Conservation (phyloP, 2,797 vertebrate species). For the Sebastiscus tertius region DNA sequence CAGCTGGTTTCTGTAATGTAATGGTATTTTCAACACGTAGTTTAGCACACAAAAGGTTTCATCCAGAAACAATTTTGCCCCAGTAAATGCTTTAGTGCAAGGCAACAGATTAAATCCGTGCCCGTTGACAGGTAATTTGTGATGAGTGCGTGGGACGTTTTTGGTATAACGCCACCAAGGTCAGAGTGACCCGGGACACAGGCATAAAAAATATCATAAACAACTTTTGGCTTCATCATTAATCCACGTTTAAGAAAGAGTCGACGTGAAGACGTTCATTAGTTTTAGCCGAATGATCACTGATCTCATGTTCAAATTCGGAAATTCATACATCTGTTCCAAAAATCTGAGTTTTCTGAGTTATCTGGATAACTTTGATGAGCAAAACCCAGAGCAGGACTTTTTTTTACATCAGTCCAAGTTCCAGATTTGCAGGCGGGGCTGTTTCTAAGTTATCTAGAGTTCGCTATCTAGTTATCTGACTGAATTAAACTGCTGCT, state of each 20-base stretch:
- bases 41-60: not conserved
- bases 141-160: not conserved
- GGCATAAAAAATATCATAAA: slow-evolving; percentile 3
- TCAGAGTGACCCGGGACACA: slow-evolving; percentile 1
- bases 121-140: not conserved
- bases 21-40: not conserved
- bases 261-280: not conserved
- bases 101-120: not conserved
- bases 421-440: not conserved
- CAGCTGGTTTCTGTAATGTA: not conserved
- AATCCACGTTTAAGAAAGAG: slow-evolving; percentile 13
- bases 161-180: not conserved
- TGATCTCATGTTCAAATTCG: not conserved
- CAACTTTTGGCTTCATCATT: slow-evolving; percentile 23
- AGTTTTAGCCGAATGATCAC: not conserved
- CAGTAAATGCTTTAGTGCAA: not conserved
- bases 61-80: not conserved
- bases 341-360: not conserved
- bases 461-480: not conserved
- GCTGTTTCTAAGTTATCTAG: not conserved
- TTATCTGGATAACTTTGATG: not conserved
- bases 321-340: not conserved
- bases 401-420: not conserved
- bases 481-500: not conserved
- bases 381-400: not conserved